Percentiles rank a stretch among this genome's conserved stretches.
Conservation (phyloP, 2,797 vertebrate genomes). For the Sebastes diaconus region DNA sequence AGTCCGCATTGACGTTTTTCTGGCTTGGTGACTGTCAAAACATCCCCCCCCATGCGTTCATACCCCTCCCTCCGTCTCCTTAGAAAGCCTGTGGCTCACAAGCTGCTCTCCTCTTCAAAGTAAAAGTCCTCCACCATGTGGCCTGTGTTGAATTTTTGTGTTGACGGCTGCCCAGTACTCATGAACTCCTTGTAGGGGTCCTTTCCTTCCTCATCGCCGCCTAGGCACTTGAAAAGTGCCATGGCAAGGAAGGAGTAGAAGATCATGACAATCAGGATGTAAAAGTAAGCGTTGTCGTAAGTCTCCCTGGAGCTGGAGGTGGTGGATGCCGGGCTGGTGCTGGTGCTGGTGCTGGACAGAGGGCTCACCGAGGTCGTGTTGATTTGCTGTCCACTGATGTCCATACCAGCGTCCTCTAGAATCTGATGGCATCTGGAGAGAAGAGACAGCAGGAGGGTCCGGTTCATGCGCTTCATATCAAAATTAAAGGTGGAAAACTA, state of each 20-base stretch:
- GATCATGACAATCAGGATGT: slow-evolving; percentile 91
- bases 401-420: slow-evolving; percentile 78
- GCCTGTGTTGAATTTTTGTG: slow-evolving; percentile 81
- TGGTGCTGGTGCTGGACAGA: slow-evolving; percentile 9
- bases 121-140: slow-evolving; percentile 80
- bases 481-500: background rate
- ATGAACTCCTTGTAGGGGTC: slow-evolving; percentile 88
- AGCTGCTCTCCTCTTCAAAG: slow-evolving; percentile 91
- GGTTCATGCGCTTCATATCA: slow-evolving; percentile 67
- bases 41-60: slow-evolving; percentile 55
- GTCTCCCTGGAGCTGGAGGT: slow-evolving; percentile 65
- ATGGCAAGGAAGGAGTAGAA: slow-evolving; percentile 91
- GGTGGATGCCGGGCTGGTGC: slow-evolving; percentile 1
- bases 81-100: slow-evolving; percentile 77
- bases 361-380: slow-evolving; percentile 29
- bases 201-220: slow-evolving; percentile 84
- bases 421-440: slow-evolving; percentile 72
- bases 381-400: slow-evolving; percentile 35
- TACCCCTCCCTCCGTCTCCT: slow-evolving; percentile 53
- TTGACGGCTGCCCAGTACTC: slow-evolving; percentile 65
- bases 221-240: slow-evolving; percentile 88
- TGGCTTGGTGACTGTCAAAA: slow-evolving; percentile 79
- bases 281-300: slow-evolving; percentile 92
- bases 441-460: slow-evolving; percentile 70
- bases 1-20: slow-evolving; percentile 68